phyloP scores from a whole-genome alignment of 2,888 invertebrate species.

The Athripsodes cinereus region DNA sequence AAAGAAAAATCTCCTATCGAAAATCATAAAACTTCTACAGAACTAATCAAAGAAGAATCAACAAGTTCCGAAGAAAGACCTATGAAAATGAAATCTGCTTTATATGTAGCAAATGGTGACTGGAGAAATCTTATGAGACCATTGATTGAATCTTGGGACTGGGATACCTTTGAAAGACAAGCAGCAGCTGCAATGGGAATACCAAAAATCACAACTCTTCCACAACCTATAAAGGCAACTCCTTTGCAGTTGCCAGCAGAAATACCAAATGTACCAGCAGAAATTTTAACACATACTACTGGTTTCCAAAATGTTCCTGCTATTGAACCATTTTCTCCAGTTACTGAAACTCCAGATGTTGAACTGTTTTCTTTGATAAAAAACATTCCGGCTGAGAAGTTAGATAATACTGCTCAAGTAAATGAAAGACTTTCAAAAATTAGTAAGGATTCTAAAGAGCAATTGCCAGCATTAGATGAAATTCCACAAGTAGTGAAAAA shows the following conservation, averaged over 20 bases:
- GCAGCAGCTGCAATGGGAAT: conserved; percentile 45
- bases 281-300: conserved; percentile 48
- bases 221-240: conserved; percentile 44
- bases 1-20: conserved; percentile 31
- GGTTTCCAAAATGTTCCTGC: conserved; percentile 57
- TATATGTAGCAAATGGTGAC: conserved; percentile 46
- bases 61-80: conserved; percentile 36
- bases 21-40: conserved; percentile 6
- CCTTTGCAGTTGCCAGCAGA: conserved; percentile 49
- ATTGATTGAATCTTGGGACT: conserved; percentile 58
- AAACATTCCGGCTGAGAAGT: conserved; percentile 50
- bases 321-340: conserved; percentile 54
- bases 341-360: conserved; percentile 46
- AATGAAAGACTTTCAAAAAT: conserved; percentile 52
- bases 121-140: conserved; percentile 60
- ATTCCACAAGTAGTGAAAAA: conserved; percentile 58
- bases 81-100: conserved; percentile 42
- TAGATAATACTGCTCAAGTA: conserved; percentile 55
- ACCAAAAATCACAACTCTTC: conserved; percentile 43
- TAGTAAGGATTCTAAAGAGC: conserved; percentile 45
- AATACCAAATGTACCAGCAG: conserved; percentile 45
- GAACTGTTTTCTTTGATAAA: conserved; percentile 44
- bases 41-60: conserved; percentile 11
- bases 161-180: conserved; percentile 58
- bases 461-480: conserved; percentile 57